phyloP scores from a whole-genome alignment of 2,797 vertebrate species.

The Salarias fasciatus region DNA sequence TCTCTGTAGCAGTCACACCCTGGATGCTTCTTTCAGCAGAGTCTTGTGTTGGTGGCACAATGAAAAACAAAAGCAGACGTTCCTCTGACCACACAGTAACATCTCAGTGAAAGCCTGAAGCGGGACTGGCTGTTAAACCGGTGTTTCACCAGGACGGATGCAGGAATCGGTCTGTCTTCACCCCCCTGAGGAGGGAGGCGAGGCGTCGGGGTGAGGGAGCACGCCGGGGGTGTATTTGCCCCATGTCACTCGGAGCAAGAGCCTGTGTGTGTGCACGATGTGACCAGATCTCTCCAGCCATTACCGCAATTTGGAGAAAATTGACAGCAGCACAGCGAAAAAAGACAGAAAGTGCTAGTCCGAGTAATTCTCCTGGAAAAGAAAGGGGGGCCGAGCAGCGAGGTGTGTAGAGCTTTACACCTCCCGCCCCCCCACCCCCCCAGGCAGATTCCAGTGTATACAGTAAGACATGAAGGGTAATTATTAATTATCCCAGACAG shows the following conservation, averaged over 20 bases:
- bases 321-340: conserved; percentile 43
- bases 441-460: conserved; percentile 69
- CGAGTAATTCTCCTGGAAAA: conserved; percentile 49
- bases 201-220: conserved; percentile 31
- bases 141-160: neutral
- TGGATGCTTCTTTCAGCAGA: too few species aligned
- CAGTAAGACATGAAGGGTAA: conserved; percentile 70
- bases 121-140: neutral
- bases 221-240: conserved; percentile 47
- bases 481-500: conserved; percentile 80
- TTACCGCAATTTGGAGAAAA: conserved; percentile 68
- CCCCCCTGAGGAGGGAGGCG: conserved; percentile 15
- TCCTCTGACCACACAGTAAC: too few species aligned
- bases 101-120: neutral
- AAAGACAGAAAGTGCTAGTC: conserved; percentile 52
- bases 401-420: conserved; percentile 54
- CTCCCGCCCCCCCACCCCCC: conserved; percentile 32
- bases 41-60: too few species aligned
- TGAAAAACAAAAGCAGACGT: too few species aligned
- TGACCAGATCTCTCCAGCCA: conserved; percentile 60
- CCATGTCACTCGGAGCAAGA: conserved; percentile 42
- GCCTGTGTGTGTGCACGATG: conserved; percentile 38
- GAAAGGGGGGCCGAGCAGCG: conserved; percentile 31
- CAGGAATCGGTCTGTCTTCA: neutral
- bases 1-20: too few species aligned